Percentiles rank a stretch among this genome's conserved stretches.
Conservation (phyloP, 2,113 vertebrate genomes). For the Leptocoma aspasia region DNA sequence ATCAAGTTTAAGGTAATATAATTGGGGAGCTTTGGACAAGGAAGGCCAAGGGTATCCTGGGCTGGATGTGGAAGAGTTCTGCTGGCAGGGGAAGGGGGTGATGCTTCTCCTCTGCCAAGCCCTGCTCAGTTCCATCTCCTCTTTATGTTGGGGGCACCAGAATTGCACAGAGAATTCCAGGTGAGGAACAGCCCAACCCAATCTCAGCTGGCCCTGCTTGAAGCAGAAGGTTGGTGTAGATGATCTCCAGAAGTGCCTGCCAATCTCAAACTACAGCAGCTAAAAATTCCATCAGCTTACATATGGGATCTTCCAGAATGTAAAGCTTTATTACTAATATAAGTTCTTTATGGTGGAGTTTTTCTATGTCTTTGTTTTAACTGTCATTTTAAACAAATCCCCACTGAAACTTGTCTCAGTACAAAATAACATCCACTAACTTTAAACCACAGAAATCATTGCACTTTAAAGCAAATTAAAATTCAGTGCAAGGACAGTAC, state of each 20-base stretch:
- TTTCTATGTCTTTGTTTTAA: neutral
- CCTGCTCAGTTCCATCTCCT: no score
- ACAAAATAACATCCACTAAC: neutral
- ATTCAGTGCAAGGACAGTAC: neutral
- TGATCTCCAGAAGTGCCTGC: neutral
- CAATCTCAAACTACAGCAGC: neutral
- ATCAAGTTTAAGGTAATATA: neutral
- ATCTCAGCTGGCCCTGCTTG: neutral
- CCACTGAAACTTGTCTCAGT: neutral
- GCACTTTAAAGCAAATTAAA: neutral
- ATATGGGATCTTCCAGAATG: neutral
- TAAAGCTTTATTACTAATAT: neutral
- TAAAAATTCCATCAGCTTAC: neutral
- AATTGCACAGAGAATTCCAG: neutral
- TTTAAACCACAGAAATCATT: neutral
- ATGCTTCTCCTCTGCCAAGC: neutral
- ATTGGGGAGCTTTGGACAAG: neutral
- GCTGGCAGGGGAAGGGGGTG: neutral
- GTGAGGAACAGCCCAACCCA: neutral
- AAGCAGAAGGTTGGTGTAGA: neutral
- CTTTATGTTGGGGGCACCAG: neutral
- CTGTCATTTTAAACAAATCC: neutral
- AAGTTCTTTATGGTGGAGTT: neutral
- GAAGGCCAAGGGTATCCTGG: neutral
- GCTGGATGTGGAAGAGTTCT: neutral